Conservation (phyloP, 2,888 invertebrate genomes). For the Ochropleura plecta region DNA sequence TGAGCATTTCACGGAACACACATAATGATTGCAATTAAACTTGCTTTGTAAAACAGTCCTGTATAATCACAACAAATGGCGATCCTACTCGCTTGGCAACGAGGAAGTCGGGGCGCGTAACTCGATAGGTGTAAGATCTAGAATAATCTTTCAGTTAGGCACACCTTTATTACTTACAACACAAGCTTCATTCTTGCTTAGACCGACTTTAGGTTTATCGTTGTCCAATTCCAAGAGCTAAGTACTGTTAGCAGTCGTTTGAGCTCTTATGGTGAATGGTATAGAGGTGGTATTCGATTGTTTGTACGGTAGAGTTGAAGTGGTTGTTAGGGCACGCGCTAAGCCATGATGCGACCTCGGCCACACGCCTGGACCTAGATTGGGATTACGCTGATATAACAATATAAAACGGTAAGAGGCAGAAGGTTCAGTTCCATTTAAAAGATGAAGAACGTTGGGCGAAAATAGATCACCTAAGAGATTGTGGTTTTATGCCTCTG, state of each 20-base stretch:
- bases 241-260: constrained; percentile 1
- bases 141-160: constrained; percentile 34
- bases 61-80: constrained; percentile 56
- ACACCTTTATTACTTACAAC: constrained; percentile 28
- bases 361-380: constrained; percentile 65
- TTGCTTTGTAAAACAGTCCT: constrained; percentile 56
- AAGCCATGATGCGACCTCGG: constrained; percentile 66
- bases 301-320: neutral
- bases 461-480: neutral
- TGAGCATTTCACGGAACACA: constrained; percentile 22
- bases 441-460: neutral
- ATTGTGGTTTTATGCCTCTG: too few species aligned
- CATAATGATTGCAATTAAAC: constrained; percentile 55
- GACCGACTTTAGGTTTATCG: constrained; percentile 1
- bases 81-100: constrained; percentile 59
- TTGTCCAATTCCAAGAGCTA: constrained; percentile 23
- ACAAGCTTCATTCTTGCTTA: constrained; percentile 42
- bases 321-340: constrained; percentile 64
- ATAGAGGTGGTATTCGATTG: constrained; percentile 50
- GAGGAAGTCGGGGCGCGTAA: constrained; percentile 65
- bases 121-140: constrained; percentile 64
- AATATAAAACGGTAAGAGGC: neutral
- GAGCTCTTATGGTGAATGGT: neutral
- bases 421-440: constrained; percentile 29
- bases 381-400: constrained; percentile 60